Evolutionary conservation across 2,113 vertebrate species (phyloP), one percentile per base, ranked within the genome.

Genomic region (Potamarius usumacintae): DNA sequence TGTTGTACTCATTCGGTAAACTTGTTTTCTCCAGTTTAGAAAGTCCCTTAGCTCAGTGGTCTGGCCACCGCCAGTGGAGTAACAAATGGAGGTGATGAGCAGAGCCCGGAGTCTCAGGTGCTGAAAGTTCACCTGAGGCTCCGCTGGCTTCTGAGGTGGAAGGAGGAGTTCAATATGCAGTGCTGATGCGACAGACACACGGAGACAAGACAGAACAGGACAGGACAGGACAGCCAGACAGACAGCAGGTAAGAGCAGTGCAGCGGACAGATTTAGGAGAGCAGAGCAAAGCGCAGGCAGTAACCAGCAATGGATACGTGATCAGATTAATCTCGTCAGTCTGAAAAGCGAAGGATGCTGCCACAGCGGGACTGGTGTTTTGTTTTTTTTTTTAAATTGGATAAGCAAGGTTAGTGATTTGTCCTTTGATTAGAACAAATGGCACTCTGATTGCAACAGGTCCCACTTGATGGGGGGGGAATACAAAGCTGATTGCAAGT

Each of bases 231-330:
- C 82, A 58, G 63, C 87, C 57, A 86, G 82, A 63, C 55, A 82
- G 69, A 86, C 84, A 52, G 80, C 87, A 92, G 65, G 86, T 30
- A 81, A 77, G 83, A 82, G 85, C 50, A 78, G 78, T 63, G 82
- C 89, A 57, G 86, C 69, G 78, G 83, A 89, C 55, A 80, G 34
- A 67, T 62, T 12, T 82, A 62, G 84, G 83, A 62, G 84, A 69
- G 88, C 88, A 82, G 82, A 92, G 88, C 87, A 88, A 87, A 77
- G 92, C 92, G 87, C 88, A 91, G 92, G 92, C 92, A 92, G 92
- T n/a, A 90, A 92, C 91, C 90, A 93, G 94, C 93, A 93, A 94
- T 85, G 91, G 94, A 93, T 90, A 90, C 85, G 78, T 85, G 89
- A 93, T 92, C 88, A 55, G 90, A 90, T 91, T 57, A 83, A 85